Conservation (phyloP, 2,888 invertebrate genomes). For the Fragum sueziense region DNA sequence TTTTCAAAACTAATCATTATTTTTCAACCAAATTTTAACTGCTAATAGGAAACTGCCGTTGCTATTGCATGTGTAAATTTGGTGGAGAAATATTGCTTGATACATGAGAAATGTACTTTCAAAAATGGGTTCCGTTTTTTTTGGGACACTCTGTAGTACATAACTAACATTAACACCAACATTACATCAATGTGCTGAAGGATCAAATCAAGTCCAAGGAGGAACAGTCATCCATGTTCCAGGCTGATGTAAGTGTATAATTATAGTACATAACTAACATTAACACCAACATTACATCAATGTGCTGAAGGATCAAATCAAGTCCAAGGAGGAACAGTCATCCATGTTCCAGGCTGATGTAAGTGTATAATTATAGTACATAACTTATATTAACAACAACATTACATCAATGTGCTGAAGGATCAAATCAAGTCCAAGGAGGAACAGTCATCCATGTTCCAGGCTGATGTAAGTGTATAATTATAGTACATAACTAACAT, state of each 20-base stretch:
- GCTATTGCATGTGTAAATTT: too few species aligned
- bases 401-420: slow-evolving; percentile 98
- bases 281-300: background rate
- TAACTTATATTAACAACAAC: too few species aligned
- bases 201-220: slow-evolving; percentile 99
- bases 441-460: slow-evolving; percentile 98
- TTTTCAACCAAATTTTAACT: too few species aligned
- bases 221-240: slow-evolving; percentile 98
- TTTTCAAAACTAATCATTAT: too few species aligned
- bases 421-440: slow-evolving; percentile 99
- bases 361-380: too few species aligned
- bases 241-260: slow-evolving; percentile 90
- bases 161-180: slow-evolving; percentile 88
- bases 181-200: slow-evolving; percentile 98
- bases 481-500: too few species aligned
- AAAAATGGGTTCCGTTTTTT: too few species aligned
- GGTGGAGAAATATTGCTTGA: too few species aligned
- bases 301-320: slow-evolving; percentile 84
- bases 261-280: background rate
- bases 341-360: slow-evolving; percentile 99
- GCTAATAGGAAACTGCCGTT: too few species aligned
- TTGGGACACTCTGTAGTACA: too few species aligned
- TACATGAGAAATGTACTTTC: too few species aligned
- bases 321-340: slow-evolving; percentile 99
- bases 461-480: slow-evolving; percentile 94